Conservation (phyloP, 1,140 invertebrate species). For the Psix sp. region DNA sequence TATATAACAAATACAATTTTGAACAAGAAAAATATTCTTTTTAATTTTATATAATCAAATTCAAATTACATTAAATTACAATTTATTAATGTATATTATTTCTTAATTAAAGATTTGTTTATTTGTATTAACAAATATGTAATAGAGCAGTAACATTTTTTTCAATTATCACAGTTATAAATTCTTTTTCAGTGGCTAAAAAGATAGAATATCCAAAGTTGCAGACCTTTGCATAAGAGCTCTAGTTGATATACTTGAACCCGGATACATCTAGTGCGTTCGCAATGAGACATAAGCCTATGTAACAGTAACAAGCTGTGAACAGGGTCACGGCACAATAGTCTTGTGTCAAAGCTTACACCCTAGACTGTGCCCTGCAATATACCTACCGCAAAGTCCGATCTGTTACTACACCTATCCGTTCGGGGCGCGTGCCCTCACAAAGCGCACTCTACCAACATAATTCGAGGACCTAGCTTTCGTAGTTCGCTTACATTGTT, state of each 20-base stretch:
- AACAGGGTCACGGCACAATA: slow-evolving; percentile 49
- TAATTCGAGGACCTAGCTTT: slow-evolving; percentile 69
- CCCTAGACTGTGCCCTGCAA: slow-evolving; percentile 45
- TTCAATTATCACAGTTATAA: too few species aligned
- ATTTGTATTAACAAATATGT: too few species aligned
- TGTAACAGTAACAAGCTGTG: slow-evolving; percentile 61
- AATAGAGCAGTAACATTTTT: too few species aligned
- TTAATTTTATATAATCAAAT: too few species aligned
- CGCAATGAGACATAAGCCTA: slow-evolving; percentile 48
- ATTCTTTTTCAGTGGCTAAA: too few species aligned
- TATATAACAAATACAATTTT: too few species aligned
- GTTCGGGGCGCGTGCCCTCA: slow-evolving; percentile 71
- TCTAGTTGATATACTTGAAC: slow-evolving; percentile 49
- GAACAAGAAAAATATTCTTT: too few species aligned
- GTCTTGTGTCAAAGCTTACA: slow-evolving; percentile 56
- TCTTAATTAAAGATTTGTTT: too few species aligned
- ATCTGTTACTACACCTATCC: slow-evolving; percentile 51
- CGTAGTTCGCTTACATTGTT: slow-evolving; percentile 71
- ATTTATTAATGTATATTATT: too few species aligned
- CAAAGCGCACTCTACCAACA: slow-evolving; percentile 69
- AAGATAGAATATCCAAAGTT: too few species aligned
- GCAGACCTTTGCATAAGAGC: too few species aligned
- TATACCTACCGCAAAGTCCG: slow-evolving; percentile 67
- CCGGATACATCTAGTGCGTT: slow-evolving; percentile 55
- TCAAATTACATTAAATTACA: too few species aligned